Evolutionary conservation across 2,888 invertebrate genomes (phyloP).

Genomic region (Xylocampa areola): DNA sequence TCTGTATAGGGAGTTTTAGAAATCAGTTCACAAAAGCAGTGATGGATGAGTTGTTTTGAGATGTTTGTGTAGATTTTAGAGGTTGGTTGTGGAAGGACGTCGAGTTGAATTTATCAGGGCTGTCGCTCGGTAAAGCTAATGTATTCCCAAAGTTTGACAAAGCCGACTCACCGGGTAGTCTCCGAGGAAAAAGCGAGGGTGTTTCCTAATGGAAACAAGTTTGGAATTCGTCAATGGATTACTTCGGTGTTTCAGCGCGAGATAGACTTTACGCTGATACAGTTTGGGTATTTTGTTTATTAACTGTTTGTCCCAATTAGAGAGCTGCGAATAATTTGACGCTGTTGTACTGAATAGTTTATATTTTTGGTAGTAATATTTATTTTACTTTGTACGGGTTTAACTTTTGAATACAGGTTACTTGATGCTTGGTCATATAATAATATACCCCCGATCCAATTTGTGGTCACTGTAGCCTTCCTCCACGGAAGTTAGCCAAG

Average conservation of each 20-base stretch:
- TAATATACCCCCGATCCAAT: too few species aligned
- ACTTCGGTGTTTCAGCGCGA: conserved; percentile 56
- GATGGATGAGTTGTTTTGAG: conserved; percentile 48
- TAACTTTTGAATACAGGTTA: too few species aligned
- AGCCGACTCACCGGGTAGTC: conserved; percentile 76
- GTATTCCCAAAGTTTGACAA: conserved; percentile 84
- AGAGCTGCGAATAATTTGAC: conserved; percentile 6
- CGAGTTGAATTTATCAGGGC: conserved; percentile 82
- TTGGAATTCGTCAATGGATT: conserved; percentile 78
- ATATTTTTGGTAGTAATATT: background rate
- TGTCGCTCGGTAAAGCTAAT: conserved; percentile 80
- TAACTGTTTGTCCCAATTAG: conserved; percentile 38
- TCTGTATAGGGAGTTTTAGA: conserved; percentile 24
- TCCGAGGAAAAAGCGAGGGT: conserved; percentile 76
- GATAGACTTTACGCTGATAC: conserved; percentile 50
- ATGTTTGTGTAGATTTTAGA: conserved; percentile 23
- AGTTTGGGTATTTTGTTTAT: conserved; percentile 44
- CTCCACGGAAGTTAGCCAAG: too few species aligned
- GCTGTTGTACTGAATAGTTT: too few species aligned
- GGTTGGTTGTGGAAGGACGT: conserved; percentile 56
- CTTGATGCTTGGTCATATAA: too few species aligned
- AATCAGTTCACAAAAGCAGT: conserved; percentile 25
- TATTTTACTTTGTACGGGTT: conserved; percentile 2
- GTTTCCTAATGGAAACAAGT: conserved; percentile 80
- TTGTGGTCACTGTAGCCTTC: too few species aligned